Evolutionary conservation across 2,888 invertebrate genomes (phyloP).

Genomic region (Encarsia formosa): DNA sequence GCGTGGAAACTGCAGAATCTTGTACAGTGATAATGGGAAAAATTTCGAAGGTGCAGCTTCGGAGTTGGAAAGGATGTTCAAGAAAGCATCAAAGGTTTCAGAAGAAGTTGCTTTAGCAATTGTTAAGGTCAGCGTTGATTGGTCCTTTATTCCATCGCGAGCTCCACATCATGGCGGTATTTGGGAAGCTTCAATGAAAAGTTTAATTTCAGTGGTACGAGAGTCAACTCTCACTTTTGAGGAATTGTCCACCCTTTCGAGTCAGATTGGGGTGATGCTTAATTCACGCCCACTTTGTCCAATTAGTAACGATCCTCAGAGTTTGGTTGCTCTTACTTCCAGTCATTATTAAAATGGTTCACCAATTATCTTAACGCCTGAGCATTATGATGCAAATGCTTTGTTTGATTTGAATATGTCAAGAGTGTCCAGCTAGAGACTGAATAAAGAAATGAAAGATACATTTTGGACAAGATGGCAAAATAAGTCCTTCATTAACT

Average conservation of each 20-base stretch:
- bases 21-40: slow-evolving; percentile 35
- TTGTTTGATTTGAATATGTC: too few species aligned
- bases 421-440: too few species aligned
- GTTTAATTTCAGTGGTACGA: background rate
- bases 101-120: background rate
- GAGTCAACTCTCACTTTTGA: background rate
- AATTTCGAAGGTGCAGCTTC: slow-evolving; percentile 32
- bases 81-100: background rate
- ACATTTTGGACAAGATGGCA: too few species aligned
- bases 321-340: background rate
- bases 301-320: background rate
- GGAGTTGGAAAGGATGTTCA: slow-evolving; percentile 5
- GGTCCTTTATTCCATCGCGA: background rate
- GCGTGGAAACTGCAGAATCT: slow-evolving; percentile 24
- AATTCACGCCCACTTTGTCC: background rate
- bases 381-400: background rate
- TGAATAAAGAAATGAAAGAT: too few species aligned
- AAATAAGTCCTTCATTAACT: too few species aligned
- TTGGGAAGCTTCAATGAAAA: background rate
- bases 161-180: background rate
- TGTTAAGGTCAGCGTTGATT: background rate
- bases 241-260: background rate
- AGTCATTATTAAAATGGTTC: background rate
- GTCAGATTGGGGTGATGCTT: background rate
- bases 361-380: background rate